Evolutionary conservation across 1,140 invertebrate species (phyloP), one percentile per base, ranked within the genome.

Genomic region (Leptinotarsa texana): DNA sequence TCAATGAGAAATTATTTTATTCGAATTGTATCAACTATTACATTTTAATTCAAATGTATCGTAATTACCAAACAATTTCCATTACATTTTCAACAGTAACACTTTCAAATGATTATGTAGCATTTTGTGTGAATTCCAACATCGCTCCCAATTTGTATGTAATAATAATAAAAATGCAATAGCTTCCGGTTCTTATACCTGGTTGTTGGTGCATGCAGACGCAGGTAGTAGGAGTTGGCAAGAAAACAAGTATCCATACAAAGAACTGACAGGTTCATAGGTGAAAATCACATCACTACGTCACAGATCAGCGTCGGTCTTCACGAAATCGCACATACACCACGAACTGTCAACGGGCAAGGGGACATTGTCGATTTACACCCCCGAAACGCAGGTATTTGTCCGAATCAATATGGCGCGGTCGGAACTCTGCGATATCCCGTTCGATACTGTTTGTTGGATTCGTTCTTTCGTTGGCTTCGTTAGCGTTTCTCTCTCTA

Each of bases 401-500:
- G 22, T 63, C n/a, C 24, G 69, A 49, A 51, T 51, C 69, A 72
- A 75, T 72, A 75, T 75, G 74, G 74, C 74, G 74, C 33, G 48
- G 33, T 57, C 51, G 51, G 51, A 15, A 17, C 51, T 4, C 68
- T n/a, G 61, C 74, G 24, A 67, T 49, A 75, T 75, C 74, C 69
- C 74, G 74, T 75, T 71, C 74, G 69, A 72, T 71, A 71, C 74
- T 73, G 63, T 51, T 63, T 66, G 61, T 22, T 51, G 48, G 49
- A 24, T 71, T 62, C 69, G 13, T 62, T 48, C 48, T 49, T 68
- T 33, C n/a, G 6, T 42, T 68, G n/a, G 66, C 42, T 68, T 17
- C 63, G 21, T 15, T 18, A 5, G 33, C 21, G 68, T 57, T 24
- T 61, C 48, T 73, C 72, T 73, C 72, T 73, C 62, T 72, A 33